Conservation (phyloP, 2,113 vertebrate species). For the Meleagris gallopavo region DNA sequence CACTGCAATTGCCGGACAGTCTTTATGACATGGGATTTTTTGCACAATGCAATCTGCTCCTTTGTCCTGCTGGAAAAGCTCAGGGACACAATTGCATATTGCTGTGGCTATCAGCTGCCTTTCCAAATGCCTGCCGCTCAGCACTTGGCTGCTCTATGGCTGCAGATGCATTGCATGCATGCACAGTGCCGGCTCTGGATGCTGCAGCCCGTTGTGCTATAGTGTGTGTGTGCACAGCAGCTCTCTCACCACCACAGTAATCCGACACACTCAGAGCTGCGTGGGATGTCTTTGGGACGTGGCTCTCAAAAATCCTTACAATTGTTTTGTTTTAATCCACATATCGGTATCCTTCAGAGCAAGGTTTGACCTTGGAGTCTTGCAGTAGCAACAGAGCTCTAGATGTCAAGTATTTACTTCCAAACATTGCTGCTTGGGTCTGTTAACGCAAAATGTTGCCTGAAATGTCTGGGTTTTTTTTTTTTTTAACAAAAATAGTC, state of each 20-base stretch:
- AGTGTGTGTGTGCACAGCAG: background rate
- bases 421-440: background rate
- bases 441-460: background rate
- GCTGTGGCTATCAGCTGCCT: background rate
- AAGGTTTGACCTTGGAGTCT: constrained; percentile 34
- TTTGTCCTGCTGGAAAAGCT: constrained; percentile 28
- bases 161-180: background rate
- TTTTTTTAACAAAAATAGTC: background rate
- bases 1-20: background rate
- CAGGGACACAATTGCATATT: background rate
- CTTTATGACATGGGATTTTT: background rate
- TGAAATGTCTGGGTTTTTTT: background rate
- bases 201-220: background rate
- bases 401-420: constrained; percentile 25
- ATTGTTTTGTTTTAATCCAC: background rate
- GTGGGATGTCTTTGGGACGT: background rate
- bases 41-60: background rate
- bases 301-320: background rate
- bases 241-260: rapidly evolving
- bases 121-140: constrained; percentile 1
- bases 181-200: background rate
- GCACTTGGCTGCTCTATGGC: constrained; percentile 21
- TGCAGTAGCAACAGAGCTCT: background rate
- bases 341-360: background rate
- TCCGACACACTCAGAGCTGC: rapidly evolving